These are phyloP conservation scores for Pseudomugil gertrudae DNA, from an alignment of 2,797 vertebrate genomes.

Conservation along the genomic window DNA sequence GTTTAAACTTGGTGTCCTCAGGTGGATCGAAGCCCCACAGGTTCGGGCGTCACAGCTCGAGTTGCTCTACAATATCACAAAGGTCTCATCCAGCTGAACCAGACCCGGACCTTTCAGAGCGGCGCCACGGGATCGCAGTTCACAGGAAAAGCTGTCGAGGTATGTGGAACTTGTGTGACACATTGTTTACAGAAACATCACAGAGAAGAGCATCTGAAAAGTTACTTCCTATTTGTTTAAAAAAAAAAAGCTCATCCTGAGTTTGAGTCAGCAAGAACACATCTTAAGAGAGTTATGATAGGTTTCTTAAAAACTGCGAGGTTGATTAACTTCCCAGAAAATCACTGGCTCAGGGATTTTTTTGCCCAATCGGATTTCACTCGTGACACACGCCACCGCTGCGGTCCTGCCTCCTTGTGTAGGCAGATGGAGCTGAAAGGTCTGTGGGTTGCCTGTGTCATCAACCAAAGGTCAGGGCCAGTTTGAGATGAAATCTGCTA, in stretches of 20 bases:
- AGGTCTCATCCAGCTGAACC: conserved; percentile 87
- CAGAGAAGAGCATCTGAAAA: not conserved
- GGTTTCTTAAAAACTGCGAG: not conserved
- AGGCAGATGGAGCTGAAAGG: not conserved
- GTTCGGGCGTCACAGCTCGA: conserved; percentile 94
- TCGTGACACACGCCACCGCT: not conserved
- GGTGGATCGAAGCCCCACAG: conserved; percentile 95
- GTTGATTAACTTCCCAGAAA: not conserved
- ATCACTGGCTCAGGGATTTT: not conserved
- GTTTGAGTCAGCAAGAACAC: not conserved
- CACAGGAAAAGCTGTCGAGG: conserved; percentile 90
- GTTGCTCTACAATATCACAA: conserved; percentile 93
- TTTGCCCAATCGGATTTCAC: not conserved
- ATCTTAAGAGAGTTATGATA: not conserved
- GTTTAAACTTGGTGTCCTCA: conserved; percentile 53
- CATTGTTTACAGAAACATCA: not conserved
- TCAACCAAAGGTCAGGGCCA: conserved; percentile 21
- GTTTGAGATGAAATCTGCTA: not conserved
- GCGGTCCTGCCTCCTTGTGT: not conserved
- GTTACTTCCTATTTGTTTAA: not conserved
- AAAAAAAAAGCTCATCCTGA: not conserved
- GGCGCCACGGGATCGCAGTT: conserved; percentile 88
- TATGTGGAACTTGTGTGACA: conserved; percentile 28
- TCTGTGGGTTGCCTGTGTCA: not conserved
- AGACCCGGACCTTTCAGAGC: conserved; percentile 89